Evolutionary conservation across 2,113 vertebrate species (phyloP), one percentile per base, ranked within the genome.

Genomic region (Siniperca knerii): DNA sequence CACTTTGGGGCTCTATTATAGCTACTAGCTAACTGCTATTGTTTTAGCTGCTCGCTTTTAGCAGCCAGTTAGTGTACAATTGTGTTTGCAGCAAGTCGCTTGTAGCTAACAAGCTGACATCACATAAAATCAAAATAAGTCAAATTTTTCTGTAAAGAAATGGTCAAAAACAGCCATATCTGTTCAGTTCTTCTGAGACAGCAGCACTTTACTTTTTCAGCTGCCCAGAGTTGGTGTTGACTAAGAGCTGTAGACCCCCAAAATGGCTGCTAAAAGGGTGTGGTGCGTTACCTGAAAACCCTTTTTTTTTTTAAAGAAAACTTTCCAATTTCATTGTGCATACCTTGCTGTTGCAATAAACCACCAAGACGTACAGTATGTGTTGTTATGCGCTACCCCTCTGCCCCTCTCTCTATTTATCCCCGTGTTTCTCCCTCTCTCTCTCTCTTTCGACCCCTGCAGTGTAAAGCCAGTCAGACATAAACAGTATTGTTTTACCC

Each of bases 401-500:
- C 42, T 69, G n/a, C 74, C 76, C 72, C 75, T 40, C 50, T 40
- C 35, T 75, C 75, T 40, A 2, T 64, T 65, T 74, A 61, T 78
- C 62, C 21, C 67, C n/a, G 5, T 54, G 5, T 75, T 66, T 88
- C 73, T 82, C 23, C 16, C 65, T 79, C 70, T 81, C 60, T 29
- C 60, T 29, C 2, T 29, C 29, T 82, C 74, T 71, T 78, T 55
- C 68, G 25, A 77, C 89, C 89, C 92, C 89, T 75, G 80, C 84
- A 62, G 92, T 72, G 92, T 84, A 89, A 92, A 94, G 89, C 83
- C 93, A 94, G 90, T 93, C 88, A 93, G 89, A 94, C 92, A 92
- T 93, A 93, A 93, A 92, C 90, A 91, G 90, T 90, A 92, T 94
- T 94, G 90, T 93, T 95, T 94, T 95, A 94, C 84, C 85, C 84